These are phyloP conservation scores for Steinernema feltiae DNA, from an alignment of 1,140 invertebrate genomes.

Conservation along the genomic window DNA sequence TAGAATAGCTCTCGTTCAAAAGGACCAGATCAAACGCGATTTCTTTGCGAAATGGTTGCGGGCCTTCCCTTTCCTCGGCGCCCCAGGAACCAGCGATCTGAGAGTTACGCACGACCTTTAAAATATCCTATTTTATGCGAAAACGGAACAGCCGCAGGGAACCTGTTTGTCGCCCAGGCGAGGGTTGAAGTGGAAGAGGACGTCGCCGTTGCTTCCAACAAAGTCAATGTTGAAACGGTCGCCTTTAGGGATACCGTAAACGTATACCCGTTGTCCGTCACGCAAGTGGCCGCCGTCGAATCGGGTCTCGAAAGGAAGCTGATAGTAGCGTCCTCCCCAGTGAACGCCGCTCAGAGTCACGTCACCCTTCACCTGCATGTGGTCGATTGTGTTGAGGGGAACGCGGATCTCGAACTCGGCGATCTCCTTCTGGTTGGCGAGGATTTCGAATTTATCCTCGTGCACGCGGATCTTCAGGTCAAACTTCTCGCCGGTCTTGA, in stretches of 20 bases:
- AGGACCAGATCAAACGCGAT: slow-evolving; percentile 50
- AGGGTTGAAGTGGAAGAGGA: slow-evolving; percentile 55
- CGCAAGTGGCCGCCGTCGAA: slow-evolving; percentile 39
- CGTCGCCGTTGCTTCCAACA: slow-evolving; percentile 41
- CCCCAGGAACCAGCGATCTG: slow-evolving; percentile 46
- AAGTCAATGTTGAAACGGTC: slow-evolving; percentile 52
- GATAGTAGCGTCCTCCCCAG: slow-evolving; percentile 43
- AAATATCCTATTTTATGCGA: slow-evolving; percentile 1
- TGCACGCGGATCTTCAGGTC: slow-evolving; percentile 34
- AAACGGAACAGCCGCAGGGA: neutral
- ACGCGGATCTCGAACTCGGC: slow-evolving; percentile 40
- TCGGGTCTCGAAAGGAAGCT: slow-evolving; percentile 41
- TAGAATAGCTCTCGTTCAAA: slow-evolving; percentile 52
- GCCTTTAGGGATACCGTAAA: slow-evolving; percentile 55
- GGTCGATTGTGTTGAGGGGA: slow-evolving; percentile 32
- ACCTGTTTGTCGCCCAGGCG: slow-evolving; percentile 47
- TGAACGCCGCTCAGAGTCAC: slow-evolving; percentile 37
- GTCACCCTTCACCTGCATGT: slow-evolving; percentile 41
- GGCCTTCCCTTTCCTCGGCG: slow-evolving; percentile 52
- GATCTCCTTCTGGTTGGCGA: slow-evolving; percentile 37
- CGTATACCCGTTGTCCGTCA: slow-evolving; percentile 43
- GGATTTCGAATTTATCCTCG: slow-evolving; percentile 29
- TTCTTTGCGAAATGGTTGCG: slow-evolving; percentile 53
- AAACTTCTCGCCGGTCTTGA: slow-evolving; percentile 29
- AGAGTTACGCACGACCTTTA: slow-evolving; percentile 47